Evolutionary conservation across 2,888 invertebrate species (phyloP), one percentile per base, ranked within the genome.

Genomic region (Agriotes lineatus): DNA sequence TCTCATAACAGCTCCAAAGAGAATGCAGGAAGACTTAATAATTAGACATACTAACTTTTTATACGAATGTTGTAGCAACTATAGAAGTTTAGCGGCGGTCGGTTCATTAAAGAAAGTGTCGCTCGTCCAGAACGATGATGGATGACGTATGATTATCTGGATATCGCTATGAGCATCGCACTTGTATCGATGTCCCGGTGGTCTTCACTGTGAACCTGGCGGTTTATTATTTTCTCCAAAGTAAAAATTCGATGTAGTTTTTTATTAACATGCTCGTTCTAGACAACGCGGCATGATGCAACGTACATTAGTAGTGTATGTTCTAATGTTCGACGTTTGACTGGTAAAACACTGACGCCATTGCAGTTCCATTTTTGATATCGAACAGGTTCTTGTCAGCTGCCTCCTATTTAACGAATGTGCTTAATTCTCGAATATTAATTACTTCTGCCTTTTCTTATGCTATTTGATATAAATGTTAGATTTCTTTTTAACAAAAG

Each of bases 81-180:
- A 67, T 61, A 67, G 44, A 67, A 67, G 52, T 72, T 63, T 65
- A 78, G 80, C 80, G 82, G 81, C 81, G 79, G 82, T 82, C 83
- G 80, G 77, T 79, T 80, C 81, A 79, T 82, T 83, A 84, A 84
- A 82, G 82, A 80, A 82, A 74, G 78, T 80, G 81, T 81, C 80
- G 70, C 78, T 80, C 80, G 76, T 77, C 75, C 77, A 74, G 77
- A 79, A 82, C 81, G 82, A 83, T 84, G 84, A 84, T 83, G 81
- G 84, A 84, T 84, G 81, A 80, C 76, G 77, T 76, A 76, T 77
- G 76, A 77, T 82, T 84, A 84, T 84, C 84, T 79, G 74, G 74
- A 79, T 81, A 82, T 82, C 80, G 76, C 75, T 80, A 76, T 75
- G 74, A 78, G 80, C 81, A 81, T 77, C 79, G 76, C 77, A 76